phyloP scores from a whole-genome alignment of 2,888 invertebrate species.

The Agonopterix arenella region DNA sequence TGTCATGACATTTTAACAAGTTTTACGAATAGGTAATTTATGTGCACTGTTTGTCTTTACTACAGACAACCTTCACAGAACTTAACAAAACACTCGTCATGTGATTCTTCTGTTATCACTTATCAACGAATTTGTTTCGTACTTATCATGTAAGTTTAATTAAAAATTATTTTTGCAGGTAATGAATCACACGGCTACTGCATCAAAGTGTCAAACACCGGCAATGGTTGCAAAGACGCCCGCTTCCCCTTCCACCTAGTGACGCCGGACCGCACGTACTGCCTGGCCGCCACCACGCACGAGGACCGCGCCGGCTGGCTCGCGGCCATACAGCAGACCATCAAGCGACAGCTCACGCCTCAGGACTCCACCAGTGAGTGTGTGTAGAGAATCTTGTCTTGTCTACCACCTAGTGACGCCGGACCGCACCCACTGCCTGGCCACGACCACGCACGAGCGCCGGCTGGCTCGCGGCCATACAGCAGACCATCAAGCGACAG shows the following conservation, averaged over 20 bases:
- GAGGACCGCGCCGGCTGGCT: conserved; percentile 90
- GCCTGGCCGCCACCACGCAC: conserved; percentile 85
- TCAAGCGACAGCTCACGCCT: conserved; percentile 85
- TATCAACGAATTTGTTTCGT: too few relatives aligned
- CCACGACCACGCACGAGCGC: too few relatives aligned
- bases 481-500: too few relatives aligned
- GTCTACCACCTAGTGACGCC: too few relatives aligned
- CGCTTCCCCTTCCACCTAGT: conserved; percentile 88
- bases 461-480: too few relatives aligned
- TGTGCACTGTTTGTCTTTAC: too few relatives aligned
- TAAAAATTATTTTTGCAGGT: conserved; percentile 57
- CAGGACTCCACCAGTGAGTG: conserved; percentile 85
- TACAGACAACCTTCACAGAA: too few relatives aligned
- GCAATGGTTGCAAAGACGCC: conserved; percentile 82
- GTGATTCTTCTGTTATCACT: too few relatives aligned
- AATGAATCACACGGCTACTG: conserved; percentile 86
- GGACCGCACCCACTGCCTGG: too few relatives aligned
- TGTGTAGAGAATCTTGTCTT: not conserved
- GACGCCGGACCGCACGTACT: conserved; percentile 87
- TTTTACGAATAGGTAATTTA: too few relatives aligned
- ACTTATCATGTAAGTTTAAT: not conserved
- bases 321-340: conserved; percentile 82
- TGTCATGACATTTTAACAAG: too few relatives aligned
- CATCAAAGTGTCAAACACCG: conserved; percentile 77
- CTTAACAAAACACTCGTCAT: too few relatives aligned